These are phyloP conservation scores for Pseudachorutes palmiensis DNA, from an alignment of 1,140 invertebrate species.

Conservation along the genomic window DNA sequence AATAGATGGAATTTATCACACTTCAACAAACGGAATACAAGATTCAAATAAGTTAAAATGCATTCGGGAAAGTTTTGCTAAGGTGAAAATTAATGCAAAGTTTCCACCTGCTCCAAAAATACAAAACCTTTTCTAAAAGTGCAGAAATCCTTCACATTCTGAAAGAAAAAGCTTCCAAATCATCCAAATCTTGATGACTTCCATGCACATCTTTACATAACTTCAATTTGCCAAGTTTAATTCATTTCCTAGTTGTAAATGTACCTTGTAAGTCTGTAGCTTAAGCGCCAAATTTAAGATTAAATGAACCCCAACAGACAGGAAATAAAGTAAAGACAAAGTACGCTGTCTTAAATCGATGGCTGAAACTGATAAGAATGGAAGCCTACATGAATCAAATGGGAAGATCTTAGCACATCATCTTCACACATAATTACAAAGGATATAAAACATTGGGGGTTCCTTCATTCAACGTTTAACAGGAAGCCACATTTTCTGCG, in stretches of 20 bases:
- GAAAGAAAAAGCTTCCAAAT: too few species aligned
- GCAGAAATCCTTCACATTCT: too few species aligned
- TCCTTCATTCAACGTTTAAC: conserved; percentile 2
- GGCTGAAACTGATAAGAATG: neutral
- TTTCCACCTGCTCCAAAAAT: too few species aligned
- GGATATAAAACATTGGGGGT: neutral
- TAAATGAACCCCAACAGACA: conserved; percentile 4
- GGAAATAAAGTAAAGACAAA: neutral
- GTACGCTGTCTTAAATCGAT: neutral
- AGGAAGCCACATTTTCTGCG: conserved; percentile 1
- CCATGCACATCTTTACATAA: too few species aligned
- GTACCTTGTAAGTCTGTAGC: too few species aligned
- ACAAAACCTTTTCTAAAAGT: too few species aligned
- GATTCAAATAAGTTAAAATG: too few species aligned
- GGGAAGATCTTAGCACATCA: conserved; percentile 1
- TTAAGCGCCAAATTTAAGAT: neutral
- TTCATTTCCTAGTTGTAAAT: too few species aligned
- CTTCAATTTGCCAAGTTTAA: too few species aligned
- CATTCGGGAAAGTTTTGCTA: too few species aligned
- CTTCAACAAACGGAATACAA: conserved; percentile 14
- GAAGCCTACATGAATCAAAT: neutral
- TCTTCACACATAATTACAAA: conserved; percentile 10
- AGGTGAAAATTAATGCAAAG: too few species aligned
- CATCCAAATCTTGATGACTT: too few species aligned
- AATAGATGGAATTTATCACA: conserved; percentile 38